phyloP scores from a whole-genome alignment of 2,113 vertebrate genomes.

The Hemichromis elongatus region DNA sequence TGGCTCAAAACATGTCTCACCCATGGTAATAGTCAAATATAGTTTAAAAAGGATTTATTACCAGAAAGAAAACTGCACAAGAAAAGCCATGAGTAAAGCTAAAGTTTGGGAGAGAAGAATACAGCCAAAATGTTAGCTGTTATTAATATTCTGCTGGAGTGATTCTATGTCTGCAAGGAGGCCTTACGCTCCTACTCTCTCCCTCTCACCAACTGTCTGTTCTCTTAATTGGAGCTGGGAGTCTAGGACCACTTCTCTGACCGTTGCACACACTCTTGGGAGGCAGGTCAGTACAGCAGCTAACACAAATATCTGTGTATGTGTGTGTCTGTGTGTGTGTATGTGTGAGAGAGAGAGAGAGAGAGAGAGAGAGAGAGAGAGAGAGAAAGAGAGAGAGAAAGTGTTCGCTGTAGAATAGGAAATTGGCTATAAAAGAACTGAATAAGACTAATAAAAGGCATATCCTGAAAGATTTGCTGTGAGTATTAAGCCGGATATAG shows the following conservation, averaged over 20 bases:
- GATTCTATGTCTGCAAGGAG: constrained; percentile 24
- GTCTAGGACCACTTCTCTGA: constrained; percentile 42
- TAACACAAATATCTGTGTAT: not conserved
- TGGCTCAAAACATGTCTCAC: not conserved
- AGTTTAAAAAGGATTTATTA: not conserved
- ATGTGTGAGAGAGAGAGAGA: not conserved
- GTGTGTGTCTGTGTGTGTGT: not conserved
- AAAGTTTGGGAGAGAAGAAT: not conserved
- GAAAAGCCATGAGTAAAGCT: constrained; percentile 14
- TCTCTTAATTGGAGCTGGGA: constrained; percentile 62
- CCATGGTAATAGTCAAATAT: not conserved
- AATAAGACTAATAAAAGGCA: not conserved
- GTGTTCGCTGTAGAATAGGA: not conserved
- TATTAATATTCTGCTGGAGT: constrained; percentile 57
- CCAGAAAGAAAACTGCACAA: not conserved
- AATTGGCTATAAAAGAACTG: not conserved
- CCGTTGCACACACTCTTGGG: constrained; percentile 29
- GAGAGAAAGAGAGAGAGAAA: not conserved
- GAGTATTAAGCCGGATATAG: not conserved
- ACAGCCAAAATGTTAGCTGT: not conserved
- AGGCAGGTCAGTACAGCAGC: constrained; percentile 25
- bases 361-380: not conserved
- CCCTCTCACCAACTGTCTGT: constrained; percentile 49
- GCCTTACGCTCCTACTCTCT: not conserved
- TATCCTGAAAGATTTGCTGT: not conserved